Base-by-base conservation (phyloP, 2,113 vertebrate species). In the Xiphorhynchus elegans region DNA sequence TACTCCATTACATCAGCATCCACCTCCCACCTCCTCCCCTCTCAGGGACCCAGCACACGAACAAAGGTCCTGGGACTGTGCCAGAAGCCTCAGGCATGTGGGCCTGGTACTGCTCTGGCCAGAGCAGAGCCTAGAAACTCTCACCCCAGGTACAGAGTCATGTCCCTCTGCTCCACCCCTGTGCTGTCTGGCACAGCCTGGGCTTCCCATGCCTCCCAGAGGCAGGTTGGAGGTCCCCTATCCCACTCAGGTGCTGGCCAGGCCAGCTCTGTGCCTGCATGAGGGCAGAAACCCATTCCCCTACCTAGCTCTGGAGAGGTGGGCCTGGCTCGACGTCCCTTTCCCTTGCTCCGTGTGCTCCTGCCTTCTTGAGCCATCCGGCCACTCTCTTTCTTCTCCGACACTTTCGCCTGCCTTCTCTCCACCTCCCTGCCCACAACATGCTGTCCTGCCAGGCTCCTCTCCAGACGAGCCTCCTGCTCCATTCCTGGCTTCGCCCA, bases 271-370 rank as follows among this genome's bases (percentile, higher is more conserved):
- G 23, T 60, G 40, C 81, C 69, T 4, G 2, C 19, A 21, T 77
- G 9, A 46, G 21, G 58, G 24, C 37, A 75, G 53, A 91, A 89
- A 96, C 79, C 24, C 29, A 19, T 75, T 52, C 29, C 55, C 98
- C 82, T 97, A 99, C 99, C 99, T 95, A 98, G 96, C 94, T 99
- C 99, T 21, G 99, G 99, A 52, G 99, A 99, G 86, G 98, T 97
- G 62, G 99, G 99, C 90, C 99, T 98, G 60, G 97, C 90, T 85
- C 99, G 98, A 11, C 98, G 98, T 75, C 98, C 98, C 97, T 98
- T 99, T 80, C 98, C 99, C 97, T 98, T 99, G 96, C 97, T 98
- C 94, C 98, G 98, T 5, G 77, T 90, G 63, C 98, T 98, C 87
- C 98, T 97, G 83, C 98, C 97, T 88, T 98, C 98, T 97, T 98